Conservation (phyloP, 2,797 vertebrate species). For the Liasis olivaceus region DNA sequence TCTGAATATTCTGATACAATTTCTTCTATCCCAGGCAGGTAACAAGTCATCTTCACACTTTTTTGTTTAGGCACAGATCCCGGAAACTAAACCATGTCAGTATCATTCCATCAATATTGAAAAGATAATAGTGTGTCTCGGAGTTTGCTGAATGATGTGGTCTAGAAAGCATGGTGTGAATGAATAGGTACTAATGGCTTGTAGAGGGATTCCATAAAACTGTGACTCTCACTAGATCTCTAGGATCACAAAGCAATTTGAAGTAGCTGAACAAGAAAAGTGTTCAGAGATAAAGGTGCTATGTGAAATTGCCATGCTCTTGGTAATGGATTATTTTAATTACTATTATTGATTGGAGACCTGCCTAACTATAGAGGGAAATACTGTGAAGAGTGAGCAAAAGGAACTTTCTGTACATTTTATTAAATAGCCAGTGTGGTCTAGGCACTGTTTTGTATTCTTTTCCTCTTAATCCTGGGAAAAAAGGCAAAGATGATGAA, state of each 20-base stretch:
- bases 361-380: not conserved
- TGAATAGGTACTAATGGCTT: conserved; percentile 8
- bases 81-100: not conserved
- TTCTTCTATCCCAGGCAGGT: not conserved
- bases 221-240: conserved; percentile 22
- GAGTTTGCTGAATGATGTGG: not conserved
- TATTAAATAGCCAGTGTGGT: conserved; percentile 18
- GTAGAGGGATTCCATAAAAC: not conserved
- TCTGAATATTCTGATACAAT: not conserved
- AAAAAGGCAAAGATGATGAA: conserved; percentile 15
- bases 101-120: not conserved
- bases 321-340: conserved; percentile 37
- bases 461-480: conserved; percentile 19
- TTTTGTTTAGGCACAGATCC: not conserved
- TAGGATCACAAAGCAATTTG: conserved; percentile 10
- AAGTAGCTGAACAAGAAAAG: conserved; percentile 22
- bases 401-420: not conserved
- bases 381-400: not conserved
- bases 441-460: conserved; percentile 23
- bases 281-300: conserved; percentile 22
- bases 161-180: not conserved
- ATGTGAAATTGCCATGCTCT: conserved; percentile 14
- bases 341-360: conserved; percentile 32
- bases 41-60: not conserved
- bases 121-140: not conserved